phyloP scores from a whole-genome alignment of 2,888 invertebrate genomes.

The Drosophila percnosoma region DNA sequence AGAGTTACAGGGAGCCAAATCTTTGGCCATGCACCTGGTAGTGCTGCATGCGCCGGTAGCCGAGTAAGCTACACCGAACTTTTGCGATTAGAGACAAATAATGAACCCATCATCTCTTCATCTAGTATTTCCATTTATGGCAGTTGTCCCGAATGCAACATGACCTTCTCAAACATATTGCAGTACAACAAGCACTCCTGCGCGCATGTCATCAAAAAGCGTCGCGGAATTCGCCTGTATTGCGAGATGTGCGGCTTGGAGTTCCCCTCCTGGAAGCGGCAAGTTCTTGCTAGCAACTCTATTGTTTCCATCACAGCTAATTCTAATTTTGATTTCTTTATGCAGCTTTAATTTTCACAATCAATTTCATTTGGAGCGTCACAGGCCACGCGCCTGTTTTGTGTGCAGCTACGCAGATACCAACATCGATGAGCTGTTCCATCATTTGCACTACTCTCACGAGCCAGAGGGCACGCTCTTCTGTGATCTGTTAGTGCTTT shows the following conservation, averaged over 20 bases:
- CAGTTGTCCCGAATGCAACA: slow-evolving; percentile 78
- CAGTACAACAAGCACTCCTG: slow-evolving; percentile 83
- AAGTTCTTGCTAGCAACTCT: background rate
- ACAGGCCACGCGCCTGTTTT: slow-evolving; percentile 81
- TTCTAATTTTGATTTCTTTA: background rate
- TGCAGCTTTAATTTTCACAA: slow-evolving; percentile 82
- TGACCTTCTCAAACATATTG: slow-evolving; percentile 77
- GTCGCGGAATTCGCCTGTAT: slow-evolving; percentile 64
- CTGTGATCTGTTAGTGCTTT: slow-evolving; percentile 71
- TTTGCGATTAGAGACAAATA: accelerated
- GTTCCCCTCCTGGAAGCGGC: slow-evolving; percentile 83
- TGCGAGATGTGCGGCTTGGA: slow-evolving; percentile 76
- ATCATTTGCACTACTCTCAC: slow-evolving; percentile 82
- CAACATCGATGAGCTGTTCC: slow-evolving; percentile 81
- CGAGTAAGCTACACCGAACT: slow-evolving; percentile 49
- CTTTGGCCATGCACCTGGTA: slow-evolving; percentile 79
- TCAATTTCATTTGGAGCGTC: slow-evolving; percentile 82
- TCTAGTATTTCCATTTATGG: slow-evolving; percentile 66
- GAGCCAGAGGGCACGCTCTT: slow-evolving; percentile 69
- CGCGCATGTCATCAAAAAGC: slow-evolving; percentile 69
- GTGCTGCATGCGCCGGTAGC: slow-evolving; percentile 77
- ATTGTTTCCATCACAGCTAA: background rate
- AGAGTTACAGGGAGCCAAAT: slow-evolving; percentile 48
- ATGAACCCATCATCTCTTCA: too few species aligned
- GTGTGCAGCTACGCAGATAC: slow-evolving; percentile 76